Evolutionary conservation across 2,797 vertebrate genomes (phyloP), one percentile per base, ranked within the genome.

Genomic region (Manis pentadactyla): DNA sequence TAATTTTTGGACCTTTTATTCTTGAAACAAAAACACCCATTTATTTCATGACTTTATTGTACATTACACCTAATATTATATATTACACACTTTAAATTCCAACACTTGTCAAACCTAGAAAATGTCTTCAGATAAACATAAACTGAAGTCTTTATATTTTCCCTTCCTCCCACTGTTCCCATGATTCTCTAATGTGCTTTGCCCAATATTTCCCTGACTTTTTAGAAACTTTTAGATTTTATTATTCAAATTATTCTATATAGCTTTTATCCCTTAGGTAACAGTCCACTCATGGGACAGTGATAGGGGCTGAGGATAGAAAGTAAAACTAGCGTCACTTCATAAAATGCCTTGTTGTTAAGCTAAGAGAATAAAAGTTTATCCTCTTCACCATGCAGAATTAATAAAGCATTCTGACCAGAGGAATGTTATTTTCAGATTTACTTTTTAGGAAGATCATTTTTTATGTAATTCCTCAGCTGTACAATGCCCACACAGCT

Each of bases 1-100:
- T 37, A 64, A 71, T 77, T 81, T 63, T 8, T 7, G 39, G 61
- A 34, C 7, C 2, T 57, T 87, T 82, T 51, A 49, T 51, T 93
- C 90, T 73, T 64, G 5, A 90, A 88, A 95, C 73, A 90, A 93
- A 83, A 39, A 21, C 19, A 64, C 17, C 71, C 23, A 71, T 39
- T 78, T 73, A 61, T 34, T 73, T 42, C 25, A 61, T 51, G n/a
- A 89, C 68, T 57, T 61, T 87, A 57, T 27, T 90, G 46, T 59
- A 34, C 9, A 61, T 15, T 61, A 23, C 31, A 64, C 19, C 31
- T 69, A 75, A 9, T 64, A 73, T 81, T 90, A 55, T 31, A 64
- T 71, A 55, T 51, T 46, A 84, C 25, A 61, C 5, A n/a, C 13
- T 63, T 86, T n/a, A 85, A 75, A 81, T 69, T 25, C 29, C 37